Evolutionary conservation across 53 echinoderm and acorn worm species (phyloP), one percentile per base, ranked within the genome.

Genomic region (Zoroaster sp.): DNA sequence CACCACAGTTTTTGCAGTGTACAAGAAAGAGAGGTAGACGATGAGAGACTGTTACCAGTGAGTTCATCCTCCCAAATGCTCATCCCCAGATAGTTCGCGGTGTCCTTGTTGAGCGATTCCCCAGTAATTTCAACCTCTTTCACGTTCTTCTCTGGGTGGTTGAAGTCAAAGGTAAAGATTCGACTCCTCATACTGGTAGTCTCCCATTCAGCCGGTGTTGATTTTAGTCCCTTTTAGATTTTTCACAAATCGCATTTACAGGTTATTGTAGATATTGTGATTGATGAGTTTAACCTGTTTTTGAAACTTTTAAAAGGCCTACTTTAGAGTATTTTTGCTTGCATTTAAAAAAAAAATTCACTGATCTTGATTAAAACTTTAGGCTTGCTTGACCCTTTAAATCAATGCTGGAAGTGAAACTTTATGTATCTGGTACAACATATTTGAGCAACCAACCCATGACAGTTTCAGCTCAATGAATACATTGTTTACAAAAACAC

Each of bases 151-250:
- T 95, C 89, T 47, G 92, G 92, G 42, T 91, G 78, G 74, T 91
- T 94, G 83, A 94, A 94, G 80, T 96, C 96, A 86, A 96, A 96
- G 30, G 87, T 74, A 74, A 92, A 89, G 40, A 94, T 82, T 17
- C 41, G 25, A 23, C 63, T 65, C 28, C 25, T 59, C 8, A 20
- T 20, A 9, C 14, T 11, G 6, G 25, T 23, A 4, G 7, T 59
- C 25, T 80, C 30, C 80, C 80, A 80, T 21, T 80, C 80, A 21
- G 63, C 40, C 3, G 63, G 40, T 35, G 80, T 20, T 23, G 33
- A 38, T 59, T 80, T 80, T 12, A 80, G 14, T 17, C 80, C 80
- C 80, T 80, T 13, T 4, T 37, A 80, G 25, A 2, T 18, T 54
- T 4, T 54, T 4, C 21, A 54, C n/a, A 20, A 54, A 54, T n/a